Evolutionary conservation across 1,140 invertebrate species (phyloP).

Genomic region (Leptinotarsa defecta): DNA sequence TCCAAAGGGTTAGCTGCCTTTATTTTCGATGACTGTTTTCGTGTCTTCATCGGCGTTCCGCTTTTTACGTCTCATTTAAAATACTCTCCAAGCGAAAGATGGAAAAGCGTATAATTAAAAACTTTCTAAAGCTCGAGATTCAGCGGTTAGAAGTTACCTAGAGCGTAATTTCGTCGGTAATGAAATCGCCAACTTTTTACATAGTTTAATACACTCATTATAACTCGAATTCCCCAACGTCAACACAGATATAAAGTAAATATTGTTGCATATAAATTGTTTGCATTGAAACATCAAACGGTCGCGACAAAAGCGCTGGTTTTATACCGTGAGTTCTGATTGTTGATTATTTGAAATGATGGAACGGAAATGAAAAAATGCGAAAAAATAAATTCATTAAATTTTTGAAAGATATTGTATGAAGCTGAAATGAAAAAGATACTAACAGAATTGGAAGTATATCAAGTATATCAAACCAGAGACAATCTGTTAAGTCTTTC

Average conservation of each 20-base stretch:
- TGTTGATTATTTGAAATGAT: not conserved
- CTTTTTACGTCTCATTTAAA: constrained; percentile 1
- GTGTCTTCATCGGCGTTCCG: not conserved
- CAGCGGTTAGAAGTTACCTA: not conserved
- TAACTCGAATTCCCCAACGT: not conserved
- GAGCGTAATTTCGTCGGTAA: not conserved
- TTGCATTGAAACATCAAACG: not conserved
- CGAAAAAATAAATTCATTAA: no score
- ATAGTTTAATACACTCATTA: not conserved
- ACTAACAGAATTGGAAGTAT: no score
- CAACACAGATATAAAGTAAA: not conserved
- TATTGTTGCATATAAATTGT: constrained; percentile 7
- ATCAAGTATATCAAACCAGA: no score
- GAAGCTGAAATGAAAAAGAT: no score
- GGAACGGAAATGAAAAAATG: not conserved
- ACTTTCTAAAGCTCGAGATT: constrained; percentile 1
- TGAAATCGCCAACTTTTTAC: constrained; percentile 2
- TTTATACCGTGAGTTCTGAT: not conserved
- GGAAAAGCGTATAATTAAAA: constrained; percentile 9
- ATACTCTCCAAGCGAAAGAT: not conserved
- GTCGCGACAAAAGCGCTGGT: not conserved
- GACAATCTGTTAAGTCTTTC: no score
- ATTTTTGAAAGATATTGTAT: no score
- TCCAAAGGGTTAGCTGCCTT: no score
- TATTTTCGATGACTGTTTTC: not conserved